These are phyloP conservation scores for Callosobruchus maculatus DNA, from an alignment of 2,888 invertebrate species.

Conservation along the genomic window DNA sequence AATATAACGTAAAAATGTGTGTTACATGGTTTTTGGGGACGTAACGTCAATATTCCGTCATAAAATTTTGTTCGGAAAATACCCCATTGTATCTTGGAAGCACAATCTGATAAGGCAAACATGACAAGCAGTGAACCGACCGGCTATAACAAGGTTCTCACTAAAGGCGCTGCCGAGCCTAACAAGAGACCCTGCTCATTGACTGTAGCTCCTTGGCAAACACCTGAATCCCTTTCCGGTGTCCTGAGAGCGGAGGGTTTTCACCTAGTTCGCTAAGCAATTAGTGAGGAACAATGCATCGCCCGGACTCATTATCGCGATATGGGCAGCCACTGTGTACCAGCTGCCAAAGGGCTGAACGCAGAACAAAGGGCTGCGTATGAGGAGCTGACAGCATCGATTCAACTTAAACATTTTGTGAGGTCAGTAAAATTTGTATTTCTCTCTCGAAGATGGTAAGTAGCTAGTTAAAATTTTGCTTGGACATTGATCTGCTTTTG, in stretches of 20 bases:
- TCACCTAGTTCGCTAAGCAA: background rate
- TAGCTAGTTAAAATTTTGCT: no score
- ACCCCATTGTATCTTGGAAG: no score
- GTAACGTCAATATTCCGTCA: no score
- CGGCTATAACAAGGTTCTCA: background rate
- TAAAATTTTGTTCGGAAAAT: no score
- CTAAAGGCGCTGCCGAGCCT: background rate
- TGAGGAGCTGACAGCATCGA: background rate
- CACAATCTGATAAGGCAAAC: no score
- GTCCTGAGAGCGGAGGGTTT: background rate
- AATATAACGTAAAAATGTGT: no score
- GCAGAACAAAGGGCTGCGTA: background rate
- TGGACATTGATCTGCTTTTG: no score
- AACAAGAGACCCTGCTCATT: background rate
- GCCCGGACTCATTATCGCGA: background rate
- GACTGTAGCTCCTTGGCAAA: background rate
- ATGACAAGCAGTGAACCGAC: no score
- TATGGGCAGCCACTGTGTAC: background rate
- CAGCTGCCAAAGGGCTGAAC: background rate
- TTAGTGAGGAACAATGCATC: background rate
- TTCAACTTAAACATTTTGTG: background rate
- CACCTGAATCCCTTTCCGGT: background rate
- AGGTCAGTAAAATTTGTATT: no score
- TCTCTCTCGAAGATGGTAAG: no score
- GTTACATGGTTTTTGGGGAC: no score